Conservation (phyloP, 1,140 invertebrate species). For the Triops cancriformis region DNA sequence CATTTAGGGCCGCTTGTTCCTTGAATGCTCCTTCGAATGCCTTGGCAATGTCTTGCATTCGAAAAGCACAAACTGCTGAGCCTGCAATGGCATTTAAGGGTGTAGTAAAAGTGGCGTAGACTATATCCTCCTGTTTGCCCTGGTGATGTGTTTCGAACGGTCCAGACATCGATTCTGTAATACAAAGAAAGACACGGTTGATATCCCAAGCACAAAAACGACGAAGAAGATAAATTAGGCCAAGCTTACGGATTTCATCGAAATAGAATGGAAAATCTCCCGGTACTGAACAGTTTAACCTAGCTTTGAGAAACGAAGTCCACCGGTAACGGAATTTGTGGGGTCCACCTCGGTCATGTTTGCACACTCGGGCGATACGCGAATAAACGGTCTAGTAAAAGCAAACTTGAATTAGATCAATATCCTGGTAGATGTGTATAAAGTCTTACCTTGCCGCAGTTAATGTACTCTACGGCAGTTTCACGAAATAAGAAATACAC, state of each 20-base stretch:
- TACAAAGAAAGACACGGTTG: constrained; percentile 29
- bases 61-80: constrained; percentile 92
- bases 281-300: constrained; percentile 81
- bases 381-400: constrained; percentile 71
- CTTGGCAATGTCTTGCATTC: constrained; percentile 74
- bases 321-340: constrained; percentile 68
- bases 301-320: constrained; percentile 87
- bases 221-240: background rate
- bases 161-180: constrained; percentile 77
- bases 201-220: background rate
- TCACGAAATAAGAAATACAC: constrained; percentile 54
- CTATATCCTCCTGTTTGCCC: constrained; percentile 57
- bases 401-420: background rate
- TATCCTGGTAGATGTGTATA: background rate
- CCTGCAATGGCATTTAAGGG: constrained; percentile 88
- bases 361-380: constrained; percentile 83
- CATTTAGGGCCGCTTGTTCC: constrained; percentile 79
- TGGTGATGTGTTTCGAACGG: constrained; percentile 77
- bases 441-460: constrained; percentile 40
- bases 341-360: constrained; percentile 69
- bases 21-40: constrained; percentile 91
- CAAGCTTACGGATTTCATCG: constrained; percentile 62
- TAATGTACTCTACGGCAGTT: constrained; percentile 44
- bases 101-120: constrained; percentile 59
- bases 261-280: constrained; percentile 92